phyloP scores from a whole-genome alignment of 2,888 invertebrate genomes.

The Machimus atricapillus region DNA sequence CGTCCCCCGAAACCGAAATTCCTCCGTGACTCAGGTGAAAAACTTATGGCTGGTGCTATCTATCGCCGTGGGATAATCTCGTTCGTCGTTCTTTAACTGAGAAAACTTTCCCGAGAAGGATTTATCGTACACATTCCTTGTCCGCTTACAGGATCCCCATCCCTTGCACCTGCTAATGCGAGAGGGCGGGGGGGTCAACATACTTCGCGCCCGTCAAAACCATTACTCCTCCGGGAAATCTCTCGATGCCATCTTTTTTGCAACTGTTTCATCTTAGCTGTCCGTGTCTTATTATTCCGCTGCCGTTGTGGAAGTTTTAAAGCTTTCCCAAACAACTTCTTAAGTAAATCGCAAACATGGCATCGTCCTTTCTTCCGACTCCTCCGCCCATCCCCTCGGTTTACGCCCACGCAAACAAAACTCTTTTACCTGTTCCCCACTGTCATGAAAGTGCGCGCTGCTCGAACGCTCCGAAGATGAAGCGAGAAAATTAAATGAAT shows the following conservation, averaged over 20 bases:
- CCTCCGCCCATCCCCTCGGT: not conserved
- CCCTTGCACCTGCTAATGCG: not conserved
- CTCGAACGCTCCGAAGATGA: not conserved
- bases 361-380: not conserved
- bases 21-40: slow-evolving; percentile 32
- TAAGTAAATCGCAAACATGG: slow-evolving; percentile 36
- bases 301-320: slow-evolving; percentile 33
- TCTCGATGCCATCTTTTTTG: slow-evolving; percentile 27
- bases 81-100: slow-evolving; percentile 18
- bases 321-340: slow-evolving; percentile 37
- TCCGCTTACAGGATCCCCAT: not conserved
- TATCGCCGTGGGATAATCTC: slow-evolving; percentile 35
- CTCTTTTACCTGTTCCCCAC: not conserved
- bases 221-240: slow-evolving; percentile 13
- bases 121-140: slow-evolving; percentile 35
- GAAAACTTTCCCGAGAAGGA: slow-evolving; percentile 31
- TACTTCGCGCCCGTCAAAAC: not conserved
- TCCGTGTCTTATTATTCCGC: slow-evolving; percentile 30
- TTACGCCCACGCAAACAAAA: not conserved
- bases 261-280: slow-evolving; percentile 32
- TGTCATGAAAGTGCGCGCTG: not conserved
- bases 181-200: not conserved
- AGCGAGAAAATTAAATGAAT: slow-evolving; percentile 29
- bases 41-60: slow-evolving; percentile 35
- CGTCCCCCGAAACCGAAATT: not conserved